Percentiles rank a stretch among this genome's conserved stretches.
phyloP scores from a whole-genome alignment of 2,888 invertebrate genomes.

The Pseudococcus jackbeardsleyi region DNA sequence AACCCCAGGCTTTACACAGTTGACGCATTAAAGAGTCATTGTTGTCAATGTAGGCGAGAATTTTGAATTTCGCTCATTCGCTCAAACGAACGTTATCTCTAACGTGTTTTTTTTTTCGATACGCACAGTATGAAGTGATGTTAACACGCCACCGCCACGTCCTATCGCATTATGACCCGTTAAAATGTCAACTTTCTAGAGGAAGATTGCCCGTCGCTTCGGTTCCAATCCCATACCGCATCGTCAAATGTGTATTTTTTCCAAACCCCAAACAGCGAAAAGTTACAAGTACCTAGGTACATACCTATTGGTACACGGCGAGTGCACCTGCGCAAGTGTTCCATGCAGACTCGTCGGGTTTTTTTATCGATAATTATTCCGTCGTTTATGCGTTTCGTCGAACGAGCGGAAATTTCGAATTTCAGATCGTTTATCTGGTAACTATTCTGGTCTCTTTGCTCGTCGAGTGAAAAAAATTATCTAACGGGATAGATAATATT shows the following conservation, averaged over 20 bases:
- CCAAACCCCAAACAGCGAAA: neutral
- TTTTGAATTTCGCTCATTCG: neutral
- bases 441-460: neutral
- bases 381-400: neutral
- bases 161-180: constrained; percentile 35
- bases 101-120: constrained; percentile 28
- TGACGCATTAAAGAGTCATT: neutral
- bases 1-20: neutral
- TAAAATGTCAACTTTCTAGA: constrained; percentile 31
- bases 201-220: neutral
- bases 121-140: neutral
- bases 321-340: constrained; percentile 63
- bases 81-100: constrained; percentile 29
- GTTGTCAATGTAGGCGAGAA: neutral
- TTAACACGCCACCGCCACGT: neutral
- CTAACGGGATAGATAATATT: neutral
- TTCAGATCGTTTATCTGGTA: neutral
- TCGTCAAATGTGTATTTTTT: neutral
- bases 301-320: neutral
- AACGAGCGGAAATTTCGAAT: constrained; percentile 15
- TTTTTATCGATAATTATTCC: constrained; percentile 10
- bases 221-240: neutral
- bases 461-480: neutral
- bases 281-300: neutral
- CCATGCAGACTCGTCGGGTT: constrained; percentile 31